Percentiles rank a stretch among this genome's conserved stretches.
These are phyloP conservation scores for Acanthosepion esculentum DNA, from an alignment of 2,888 invertebrate species.

Conservation along the genomic window DNA sequence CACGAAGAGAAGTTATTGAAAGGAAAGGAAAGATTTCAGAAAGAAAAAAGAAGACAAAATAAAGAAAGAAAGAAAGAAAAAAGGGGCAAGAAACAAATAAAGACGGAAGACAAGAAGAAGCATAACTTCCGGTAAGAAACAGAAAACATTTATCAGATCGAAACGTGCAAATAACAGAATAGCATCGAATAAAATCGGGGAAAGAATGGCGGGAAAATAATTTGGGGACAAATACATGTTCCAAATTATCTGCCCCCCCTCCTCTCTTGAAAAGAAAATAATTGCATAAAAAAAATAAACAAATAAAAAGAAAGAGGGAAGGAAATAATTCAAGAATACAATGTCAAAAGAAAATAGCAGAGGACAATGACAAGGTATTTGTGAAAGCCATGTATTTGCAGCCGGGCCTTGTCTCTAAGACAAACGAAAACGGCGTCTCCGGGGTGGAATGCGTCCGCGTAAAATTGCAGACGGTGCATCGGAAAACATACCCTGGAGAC, in stretches of 20 bases:
- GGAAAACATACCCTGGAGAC: not conserved
- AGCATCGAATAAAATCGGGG: not conserved
- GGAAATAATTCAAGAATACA: not conserved
- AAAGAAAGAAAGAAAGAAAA: not conserved
- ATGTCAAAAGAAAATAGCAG: not conserved
- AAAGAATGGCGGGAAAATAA: not conserved
- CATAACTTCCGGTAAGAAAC: not conserved
- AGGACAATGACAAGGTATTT: not conserved
- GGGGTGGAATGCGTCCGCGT: not conserved
- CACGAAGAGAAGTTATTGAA: not conserved
- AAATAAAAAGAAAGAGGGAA: not conserved
- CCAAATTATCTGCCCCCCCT: not conserved
- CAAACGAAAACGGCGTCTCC: not conserved
- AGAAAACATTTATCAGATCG: no score
- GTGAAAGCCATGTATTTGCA: not conserved
- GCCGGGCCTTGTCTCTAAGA: not conserved
- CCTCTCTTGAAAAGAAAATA: not conserved
- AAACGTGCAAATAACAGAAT: not conserved
- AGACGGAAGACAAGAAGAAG: not conserved
- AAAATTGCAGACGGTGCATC: conserved; percentile 8
- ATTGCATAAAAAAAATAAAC: not conserved
- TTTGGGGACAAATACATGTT: not conserved
- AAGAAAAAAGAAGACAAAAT: not conserved
- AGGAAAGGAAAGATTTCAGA: not conserved
- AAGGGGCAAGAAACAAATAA: not conserved